These are phyloP conservation scores for Metacarcinus magister DNA, from an alignment of 2,888 invertebrate species.

Conservation along the genomic window DNA sequence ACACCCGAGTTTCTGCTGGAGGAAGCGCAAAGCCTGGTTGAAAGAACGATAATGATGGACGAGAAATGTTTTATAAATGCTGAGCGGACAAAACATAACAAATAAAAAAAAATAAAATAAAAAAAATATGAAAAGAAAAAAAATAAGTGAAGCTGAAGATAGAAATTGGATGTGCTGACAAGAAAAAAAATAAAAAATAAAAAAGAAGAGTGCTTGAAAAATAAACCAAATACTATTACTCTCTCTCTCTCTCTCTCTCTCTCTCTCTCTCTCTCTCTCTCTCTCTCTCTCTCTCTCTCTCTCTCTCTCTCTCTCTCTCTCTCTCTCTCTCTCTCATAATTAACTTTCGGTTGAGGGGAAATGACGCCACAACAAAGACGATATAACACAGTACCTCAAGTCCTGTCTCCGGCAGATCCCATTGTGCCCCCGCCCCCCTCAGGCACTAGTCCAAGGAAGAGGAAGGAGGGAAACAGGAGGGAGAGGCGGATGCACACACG, in stretches of 20 bases:
- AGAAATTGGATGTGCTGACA: neutral
- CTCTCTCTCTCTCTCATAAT: conserved; percentile 48
- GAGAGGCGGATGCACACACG: neutral
- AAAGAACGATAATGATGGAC: neutral
- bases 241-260: conserved; percentile 58
- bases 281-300: conserved; percentile 48
- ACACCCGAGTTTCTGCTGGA: neutral
- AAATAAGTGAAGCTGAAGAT: neutral
- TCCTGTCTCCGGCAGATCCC: neutral
- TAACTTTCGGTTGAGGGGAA: conserved; percentile 27
- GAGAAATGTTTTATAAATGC: neutral
- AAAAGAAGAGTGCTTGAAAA: neutral
- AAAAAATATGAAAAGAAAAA: neutral
- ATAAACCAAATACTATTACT: neutral
- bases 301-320: conserved; percentile 48
- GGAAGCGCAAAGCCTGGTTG: neutral
- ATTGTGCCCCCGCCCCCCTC: neutral
- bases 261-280: conserved; percentile 48
- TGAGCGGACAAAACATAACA: neutral
- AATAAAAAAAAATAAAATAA: neutral
- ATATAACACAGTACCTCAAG: neutral
- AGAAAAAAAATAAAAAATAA: neutral
- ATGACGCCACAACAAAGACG: neutral
- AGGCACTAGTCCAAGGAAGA: neutral
- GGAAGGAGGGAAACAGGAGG: neutral